phyloP scores from a whole-genome alignment of 1,140 invertebrate genomes.

The Pogonomyrmex californicus region DNA sequence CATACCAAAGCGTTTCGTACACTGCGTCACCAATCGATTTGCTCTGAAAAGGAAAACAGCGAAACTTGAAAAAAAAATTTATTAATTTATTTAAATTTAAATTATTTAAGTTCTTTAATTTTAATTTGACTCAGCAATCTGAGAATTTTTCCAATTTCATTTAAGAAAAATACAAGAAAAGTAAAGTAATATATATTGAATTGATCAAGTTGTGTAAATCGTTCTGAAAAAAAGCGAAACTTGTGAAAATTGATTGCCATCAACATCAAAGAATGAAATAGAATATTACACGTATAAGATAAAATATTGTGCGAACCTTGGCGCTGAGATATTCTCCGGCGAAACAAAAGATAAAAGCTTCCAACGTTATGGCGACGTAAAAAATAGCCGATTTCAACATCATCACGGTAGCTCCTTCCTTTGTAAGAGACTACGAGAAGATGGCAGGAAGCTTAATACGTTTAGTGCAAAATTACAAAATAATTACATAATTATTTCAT shows the following conservation, averaged over 20 bases:
- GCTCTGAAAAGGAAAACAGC: conserved; percentile 16
- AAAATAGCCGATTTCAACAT: conserved; percentile 48
- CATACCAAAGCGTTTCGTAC: conserved; percentile 47
- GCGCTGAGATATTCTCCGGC: conserved; percentile 66
- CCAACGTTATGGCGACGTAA: conserved; percentile 56
- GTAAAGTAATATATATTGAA: neutral
- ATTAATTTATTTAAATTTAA: neutral
- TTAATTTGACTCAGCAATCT: neutral
- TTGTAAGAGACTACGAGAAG: neutral
- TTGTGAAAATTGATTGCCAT: neutral
- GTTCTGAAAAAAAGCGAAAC: neutral
- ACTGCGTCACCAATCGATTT: conserved; percentile 48
- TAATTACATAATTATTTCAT: neutral
- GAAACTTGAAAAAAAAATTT: neutral
- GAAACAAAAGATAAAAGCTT: conserved; percentile 70
- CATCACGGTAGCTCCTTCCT: neutral
- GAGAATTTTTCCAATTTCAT: neutral
- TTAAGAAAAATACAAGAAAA: conserved; percentile 19
- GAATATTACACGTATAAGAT: neutral
- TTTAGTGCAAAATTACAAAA: neutral
- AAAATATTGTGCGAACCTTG: conserved; percentile 53
- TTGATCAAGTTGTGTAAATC: neutral
- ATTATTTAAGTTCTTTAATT: neutral
- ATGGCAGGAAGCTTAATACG: neutral
- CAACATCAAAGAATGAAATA: neutral